Evolutionary conservation across 2,797 vertebrate genomes (phyloP), one percentile per base, ranked within the genome.

Genomic region (Aselliscus stoliczkanus): DNA sequence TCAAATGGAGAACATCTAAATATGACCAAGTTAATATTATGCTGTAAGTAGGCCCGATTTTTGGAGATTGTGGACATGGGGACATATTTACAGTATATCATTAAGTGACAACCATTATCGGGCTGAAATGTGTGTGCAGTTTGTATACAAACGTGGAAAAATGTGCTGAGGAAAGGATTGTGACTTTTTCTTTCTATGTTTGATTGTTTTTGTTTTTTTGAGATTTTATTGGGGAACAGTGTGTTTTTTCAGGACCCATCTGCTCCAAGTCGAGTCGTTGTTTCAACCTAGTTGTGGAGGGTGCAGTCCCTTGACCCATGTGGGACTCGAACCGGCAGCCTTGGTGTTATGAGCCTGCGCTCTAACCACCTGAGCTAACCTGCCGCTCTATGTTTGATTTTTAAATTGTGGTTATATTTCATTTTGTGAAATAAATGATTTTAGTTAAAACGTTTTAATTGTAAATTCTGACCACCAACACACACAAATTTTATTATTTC

Each of bases 1-100:
- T 69, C 64, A 86, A 82, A 39, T 76, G 86, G 91, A 75, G 93
- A 91, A 67, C 65, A 58, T 95, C 83, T 85, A 69, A 89, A 34
- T 84, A n/a, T 44, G 69, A 34, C 39, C 80, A 72, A 72, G 29
- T 77, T 95, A 92, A 60, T 69, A 27, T 5, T n/a, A 29, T 64
- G 54, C 37, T 82, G 52, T 88, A 79, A 75, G 85, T 79, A 90
- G 90, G 52, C 90, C 60, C 64, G 80, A n/a, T 31, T 60, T 95
- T 88, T 88, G 39, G 52, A 92, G n/a, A 88, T 58, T 39, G 76
- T 52, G 77, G 37, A 56, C 84, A 10, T 86, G 92, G 77, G 76
- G 75, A 91, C 58, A 75, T 47, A 67, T 76, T 92, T 73, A 23
- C 62, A 27, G 21, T 65, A 12, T 21, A 56, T 76, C 88, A 50